A percentile compares a stretch with the other conserved stretches of the same genome.
Evolutionary conservation across 2,888 invertebrate species (phyloP).

Genomic region (Acanthoscelides obtectus): DNA sequence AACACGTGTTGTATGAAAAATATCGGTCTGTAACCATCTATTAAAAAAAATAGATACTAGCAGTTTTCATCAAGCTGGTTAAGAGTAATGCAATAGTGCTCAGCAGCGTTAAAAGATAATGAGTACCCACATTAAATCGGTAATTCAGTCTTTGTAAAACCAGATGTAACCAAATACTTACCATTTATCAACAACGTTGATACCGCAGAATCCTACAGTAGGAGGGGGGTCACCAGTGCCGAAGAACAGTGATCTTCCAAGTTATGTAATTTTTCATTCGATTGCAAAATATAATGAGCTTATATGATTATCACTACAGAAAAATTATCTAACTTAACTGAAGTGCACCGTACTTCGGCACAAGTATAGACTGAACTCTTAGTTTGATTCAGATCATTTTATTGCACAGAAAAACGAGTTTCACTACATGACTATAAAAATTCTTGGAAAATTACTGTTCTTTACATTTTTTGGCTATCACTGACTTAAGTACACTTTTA

Average conservation of each 20-base stretch:
- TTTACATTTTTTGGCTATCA: conserved; percentile 33
- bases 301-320: conserved; percentile 35
- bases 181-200: too few species aligned
- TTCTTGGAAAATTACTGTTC: conserved; percentile 52
- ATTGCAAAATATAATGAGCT: conserved; percentile 39
- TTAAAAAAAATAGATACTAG: too few species aligned
- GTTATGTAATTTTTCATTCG: conserved; percentile 47
- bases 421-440: conserved; percentile 25
- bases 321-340: conserved; percentile 48
- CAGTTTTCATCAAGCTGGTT: too few species aligned
- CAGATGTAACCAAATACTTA: too few species aligned
- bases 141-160: too few species aligned
- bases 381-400: conserved; percentile 31
- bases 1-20: too few species aligned
- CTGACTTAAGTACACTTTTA: conserved; percentile 15
- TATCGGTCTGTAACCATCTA: too few species aligned
- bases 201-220: not conserved
- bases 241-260: conserved; percentile 79
- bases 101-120: too few species aligned
- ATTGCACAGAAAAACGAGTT: conserved; percentile 41
- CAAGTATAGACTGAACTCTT: conserved; percentile 40
- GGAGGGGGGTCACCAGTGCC: conserved; percentile 51
- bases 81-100: too few species aligned
- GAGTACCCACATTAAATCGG: too few species aligned
- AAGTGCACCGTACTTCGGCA: conserved; percentile 50